phyloP scores from a whole-genome alignment of 2,888 invertebrate genomes.

The Eilema griseolum region DNA sequence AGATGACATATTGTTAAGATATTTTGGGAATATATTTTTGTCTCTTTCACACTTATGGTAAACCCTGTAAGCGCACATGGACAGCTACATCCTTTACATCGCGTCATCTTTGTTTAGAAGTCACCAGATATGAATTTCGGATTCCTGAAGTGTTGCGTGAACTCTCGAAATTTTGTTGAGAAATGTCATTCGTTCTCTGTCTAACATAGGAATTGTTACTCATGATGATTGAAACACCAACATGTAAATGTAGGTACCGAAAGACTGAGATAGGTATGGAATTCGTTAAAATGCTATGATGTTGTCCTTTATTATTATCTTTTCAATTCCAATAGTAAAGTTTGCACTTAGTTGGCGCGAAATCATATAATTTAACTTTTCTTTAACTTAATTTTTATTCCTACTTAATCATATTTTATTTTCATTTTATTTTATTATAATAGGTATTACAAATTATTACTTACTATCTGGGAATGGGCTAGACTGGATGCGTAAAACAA shows the following conservation, averaged over 20 bases:
- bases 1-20: conserved; percentile 73
- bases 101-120: conserved; percentile 84
- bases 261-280: conserved; percentile 59
- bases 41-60: conserved; percentile 73
- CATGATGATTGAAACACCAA: conserved; percentile 56
- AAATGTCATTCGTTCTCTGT: conserved; percentile 78
- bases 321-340: too few species aligned
- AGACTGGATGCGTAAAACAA: too few species aligned
- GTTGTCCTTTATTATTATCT: conserved; percentile 39
- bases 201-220: conserved; percentile 50
- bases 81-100: conserved; percentile 70
- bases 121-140: conserved; percentile 71
- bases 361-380: neutral
- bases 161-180: conserved; percentile 77
- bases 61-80: conserved; percentile 56
- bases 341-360: neutral
- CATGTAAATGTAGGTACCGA: conserved; percentile 32
- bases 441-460: too few species aligned
- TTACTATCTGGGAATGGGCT: too few species aligned
- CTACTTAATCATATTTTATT: too few species aligned
- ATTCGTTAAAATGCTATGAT: conserved; percentile 37
- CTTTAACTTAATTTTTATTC: too few species aligned
- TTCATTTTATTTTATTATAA: too few species aligned
- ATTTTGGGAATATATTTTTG: conserved; percentile 77
- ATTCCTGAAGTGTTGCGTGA: conserved; percentile 66